Conservation (phyloP, 2,888 invertebrate genomes). For the Drosophila bunnanda region DNA sequence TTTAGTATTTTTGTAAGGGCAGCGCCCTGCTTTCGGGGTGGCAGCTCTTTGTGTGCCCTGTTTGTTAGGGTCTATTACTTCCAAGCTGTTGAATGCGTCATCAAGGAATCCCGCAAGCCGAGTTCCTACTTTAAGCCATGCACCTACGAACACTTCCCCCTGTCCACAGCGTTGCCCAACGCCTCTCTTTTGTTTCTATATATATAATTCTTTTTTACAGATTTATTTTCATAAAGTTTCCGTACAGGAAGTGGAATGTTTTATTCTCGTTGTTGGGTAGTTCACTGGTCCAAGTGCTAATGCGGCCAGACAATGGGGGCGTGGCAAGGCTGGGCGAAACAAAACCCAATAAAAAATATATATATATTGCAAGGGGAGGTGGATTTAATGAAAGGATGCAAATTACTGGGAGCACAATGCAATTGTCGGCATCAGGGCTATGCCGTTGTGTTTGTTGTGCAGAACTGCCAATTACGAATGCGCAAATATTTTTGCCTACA, state of each 20-base stretch:
- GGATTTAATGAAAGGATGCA: slow-evolving; percentile 59
- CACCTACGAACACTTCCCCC: slow-evolving; percentile 34
- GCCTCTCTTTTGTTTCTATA: slow-evolving; percentile 57
- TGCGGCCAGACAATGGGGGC: slow-evolving; percentile 72
- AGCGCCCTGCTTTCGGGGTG: slow-evolving; percentile 22
- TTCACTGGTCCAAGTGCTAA: slow-evolving; percentile 73
- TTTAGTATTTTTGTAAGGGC: slow-evolving; percentile 30
- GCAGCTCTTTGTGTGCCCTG: slow-evolving; percentile 40
- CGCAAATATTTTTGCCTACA: slow-evolving; percentile 66
- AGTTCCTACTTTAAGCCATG: slow-evolving; percentile 48
- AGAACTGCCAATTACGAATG: slow-evolving; percentile 71
- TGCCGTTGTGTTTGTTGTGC: slow-evolving; percentile 17
- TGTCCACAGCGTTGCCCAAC: slow-evolving; percentile 40
- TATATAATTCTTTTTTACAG: slow-evolving; percentile 19
- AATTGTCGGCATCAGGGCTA: slow-evolving; percentile 15
- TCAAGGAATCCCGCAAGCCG: slow-evolving; percentile 54
- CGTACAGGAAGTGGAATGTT: slow-evolving; percentile 69
- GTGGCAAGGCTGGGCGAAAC: slow-evolving; percentile 32
- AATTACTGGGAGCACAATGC: slow-evolving; percentile 38
- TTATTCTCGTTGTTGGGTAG: slow-evolving; percentile 49
- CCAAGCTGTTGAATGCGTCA: slow-evolving; percentile 74
- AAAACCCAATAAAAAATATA: slow-evolving; percentile 42
- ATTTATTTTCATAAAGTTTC: slow-evolving; percentile 64
- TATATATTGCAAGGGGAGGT: slow-evolving; percentile 12
- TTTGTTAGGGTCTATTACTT: slow-evolving; percentile 66